A percentile compares a stretch with the other conserved stretches of the same genome.
Evolutionary conservation across 2,888 invertebrate species (phyloP).

Genomic region (Capitulum mitella): DNA sequence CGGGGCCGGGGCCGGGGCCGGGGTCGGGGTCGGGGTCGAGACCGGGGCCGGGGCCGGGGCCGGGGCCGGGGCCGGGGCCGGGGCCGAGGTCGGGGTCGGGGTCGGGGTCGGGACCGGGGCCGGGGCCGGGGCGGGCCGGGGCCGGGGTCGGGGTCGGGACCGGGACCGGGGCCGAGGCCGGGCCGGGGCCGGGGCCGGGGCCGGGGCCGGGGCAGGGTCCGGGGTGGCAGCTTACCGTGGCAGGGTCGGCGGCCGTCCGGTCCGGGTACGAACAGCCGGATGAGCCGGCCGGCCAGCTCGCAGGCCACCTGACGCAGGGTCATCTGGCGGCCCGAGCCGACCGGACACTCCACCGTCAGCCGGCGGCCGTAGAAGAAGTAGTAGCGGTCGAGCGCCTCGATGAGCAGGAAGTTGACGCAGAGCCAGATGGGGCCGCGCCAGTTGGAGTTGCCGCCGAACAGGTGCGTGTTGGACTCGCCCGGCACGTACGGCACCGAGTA

Average conservation of each 20-base stretch:
- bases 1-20: no score
- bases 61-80: no score
- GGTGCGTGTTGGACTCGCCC: slow-evolving; percentile 42
- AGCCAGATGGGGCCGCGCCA: slow-evolving; percentile 46
- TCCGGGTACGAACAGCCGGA: slow-evolving; percentile 41
- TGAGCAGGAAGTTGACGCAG: slow-evolving; percentile 44
- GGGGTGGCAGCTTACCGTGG: slow-evolving; percentile 40
- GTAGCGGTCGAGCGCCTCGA: slow-evolving; percentile 42
- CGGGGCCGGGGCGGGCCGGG: no score
- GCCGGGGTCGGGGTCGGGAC: no score
- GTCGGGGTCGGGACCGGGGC: no score
- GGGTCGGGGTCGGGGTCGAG: no score
- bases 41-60: no score
- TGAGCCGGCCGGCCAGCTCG: slow-evolving; percentile 40
- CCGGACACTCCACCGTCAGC: slow-evolving; percentile 43
- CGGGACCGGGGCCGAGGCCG: no score
- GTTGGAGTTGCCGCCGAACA: slow-evolving; percentile 46
- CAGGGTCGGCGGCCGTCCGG: slow-evolving; percentile 41
- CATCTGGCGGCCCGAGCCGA: slow-evolving; percentile 41
- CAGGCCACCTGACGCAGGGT: slow-evolving; percentile 40
- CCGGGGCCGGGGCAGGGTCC: background rate
- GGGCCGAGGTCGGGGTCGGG: no score
- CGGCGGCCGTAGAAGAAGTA: slow-evolving; percentile 42
- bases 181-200: background rate
- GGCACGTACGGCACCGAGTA: slow-evolving; percentile 40